phyloP scores from a whole-genome alignment of 2,797 vertebrate species.

The Chanos chanos region DNA sequence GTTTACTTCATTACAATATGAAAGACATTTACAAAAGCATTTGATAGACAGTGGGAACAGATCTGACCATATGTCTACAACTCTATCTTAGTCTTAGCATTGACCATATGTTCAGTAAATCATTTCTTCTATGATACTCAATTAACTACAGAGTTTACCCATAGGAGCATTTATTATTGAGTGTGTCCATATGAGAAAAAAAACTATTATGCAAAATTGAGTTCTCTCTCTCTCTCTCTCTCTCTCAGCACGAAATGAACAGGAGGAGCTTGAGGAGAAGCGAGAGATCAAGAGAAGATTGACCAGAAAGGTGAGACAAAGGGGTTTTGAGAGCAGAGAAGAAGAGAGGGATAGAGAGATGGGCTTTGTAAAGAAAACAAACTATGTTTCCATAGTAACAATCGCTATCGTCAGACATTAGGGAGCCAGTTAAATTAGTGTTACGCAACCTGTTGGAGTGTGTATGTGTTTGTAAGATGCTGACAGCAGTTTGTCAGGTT shows the following conservation, averaged over 20 bases:
- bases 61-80: background rate
- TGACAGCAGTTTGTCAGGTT: too few species aligned
- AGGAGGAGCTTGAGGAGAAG: slow-evolving; percentile 96
- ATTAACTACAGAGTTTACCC: too few species aligned
- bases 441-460: background rate
- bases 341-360: background rate
- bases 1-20: too few species aligned
- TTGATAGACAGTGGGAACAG: background rate
- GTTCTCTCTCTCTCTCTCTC: slow-evolving; percentile 23
- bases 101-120: too few species aligned
- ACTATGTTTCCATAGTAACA: slow-evolving; percentile 16
- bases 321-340: background rate
- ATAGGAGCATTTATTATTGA: too few species aligned
- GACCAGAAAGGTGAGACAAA: slow-evolving; percentile 84
- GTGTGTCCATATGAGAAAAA: too few species aligned
- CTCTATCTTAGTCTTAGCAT: too few species aligned
- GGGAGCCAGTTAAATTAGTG: background rate
- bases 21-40: background rate
- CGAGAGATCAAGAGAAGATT: slow-evolving; percentile 93
- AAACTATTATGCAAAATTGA: background rate
- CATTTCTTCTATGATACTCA: too few species aligned
- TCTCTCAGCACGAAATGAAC: slow-evolving; percentile 88
- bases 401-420: background rate
- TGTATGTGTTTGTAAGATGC: background rate
- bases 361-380: background rate